These are phyloP conservation scores for Diabrotica undecimpunctata DNA, from an alignment of 1,140 invertebrate species.

Conservation along the genomic window DNA sequence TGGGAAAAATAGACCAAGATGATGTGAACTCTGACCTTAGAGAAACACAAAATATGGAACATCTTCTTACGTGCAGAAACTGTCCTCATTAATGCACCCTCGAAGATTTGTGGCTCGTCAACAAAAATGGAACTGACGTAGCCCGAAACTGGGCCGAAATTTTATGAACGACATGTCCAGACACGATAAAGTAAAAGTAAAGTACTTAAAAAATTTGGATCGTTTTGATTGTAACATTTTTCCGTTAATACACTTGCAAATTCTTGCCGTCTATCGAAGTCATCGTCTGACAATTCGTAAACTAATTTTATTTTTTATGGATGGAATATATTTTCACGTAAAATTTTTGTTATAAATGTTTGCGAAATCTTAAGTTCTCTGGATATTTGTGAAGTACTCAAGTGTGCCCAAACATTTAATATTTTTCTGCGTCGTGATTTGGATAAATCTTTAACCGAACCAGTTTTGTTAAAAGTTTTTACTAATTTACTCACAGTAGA, in stretches of 20 bases:
- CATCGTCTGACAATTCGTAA: background rate
- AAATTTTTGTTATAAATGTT: background rate
- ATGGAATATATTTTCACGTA: background rate
- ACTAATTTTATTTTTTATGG: background rate
- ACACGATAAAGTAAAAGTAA: too few relatives aligned
- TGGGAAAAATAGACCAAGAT: too few relatives aligned
- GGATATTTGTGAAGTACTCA: background rate
- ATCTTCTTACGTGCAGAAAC: too few relatives aligned
- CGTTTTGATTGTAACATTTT: background rate
- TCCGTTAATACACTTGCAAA: background rate
- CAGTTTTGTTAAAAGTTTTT: background rate
- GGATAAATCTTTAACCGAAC: background rate
- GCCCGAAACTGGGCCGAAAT: too few relatives aligned
- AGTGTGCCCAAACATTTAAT: background rate
- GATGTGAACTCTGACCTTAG: too few relatives aligned
- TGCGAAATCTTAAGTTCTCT: background rate
- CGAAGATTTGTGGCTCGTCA: too few relatives aligned
- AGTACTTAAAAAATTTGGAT: too few relatives aligned
- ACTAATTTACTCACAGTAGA: background rate
- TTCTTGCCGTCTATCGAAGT: background rate
- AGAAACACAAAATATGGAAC: too few relatives aligned
- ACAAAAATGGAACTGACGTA: too few relatives aligned
- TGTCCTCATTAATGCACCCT: too few relatives aligned
- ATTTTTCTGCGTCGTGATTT: background rate
- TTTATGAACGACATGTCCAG: too few relatives aligned